Evolutionary conservation across 92 coral and sea anemone species (phyloP).

Genomic region (Phenganax marumi): DNA sequence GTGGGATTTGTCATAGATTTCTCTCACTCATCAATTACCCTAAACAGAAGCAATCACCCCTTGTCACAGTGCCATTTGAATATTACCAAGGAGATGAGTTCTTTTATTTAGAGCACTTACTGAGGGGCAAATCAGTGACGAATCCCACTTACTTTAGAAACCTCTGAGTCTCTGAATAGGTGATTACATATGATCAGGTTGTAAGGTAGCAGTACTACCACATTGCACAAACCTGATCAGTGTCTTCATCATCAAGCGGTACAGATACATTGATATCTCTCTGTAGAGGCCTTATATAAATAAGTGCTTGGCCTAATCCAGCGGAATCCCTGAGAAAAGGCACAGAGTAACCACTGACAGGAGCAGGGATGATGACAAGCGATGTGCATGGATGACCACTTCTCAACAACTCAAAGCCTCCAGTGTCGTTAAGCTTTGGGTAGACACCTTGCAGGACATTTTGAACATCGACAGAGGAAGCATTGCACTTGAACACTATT

Average conservation of each 20-base stretch:
- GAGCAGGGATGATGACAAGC: constrained; percentile 31
- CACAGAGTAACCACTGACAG: constrained; percentile 36
- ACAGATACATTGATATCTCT: constrained; percentile 29
- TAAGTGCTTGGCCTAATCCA: constrained; percentile 41
- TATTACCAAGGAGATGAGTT: too few species aligned
- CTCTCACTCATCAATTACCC: too few species aligned
- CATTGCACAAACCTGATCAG: constrained; percentile 1
- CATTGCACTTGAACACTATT: constrained; percentile 44
- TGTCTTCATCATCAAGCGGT: background rate
- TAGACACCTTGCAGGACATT: constrained; percentile 33
- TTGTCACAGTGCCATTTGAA: too few species aligned
- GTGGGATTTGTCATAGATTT: too few species aligned
- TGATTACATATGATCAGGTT: background rate
- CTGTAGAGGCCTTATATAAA: constrained; percentile 38
- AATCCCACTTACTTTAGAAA: too few species aligned
- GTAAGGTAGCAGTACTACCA: background rate
- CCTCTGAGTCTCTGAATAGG: background rate
- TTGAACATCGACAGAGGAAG: constrained; percentile 34
- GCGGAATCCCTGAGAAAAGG: constrained; percentile 30
- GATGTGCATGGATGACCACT: constrained; percentile 28
- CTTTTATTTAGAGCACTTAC: too few species aligned
- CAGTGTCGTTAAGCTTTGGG: constrained; percentile 39
- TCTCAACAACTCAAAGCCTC: constrained; percentile 45
- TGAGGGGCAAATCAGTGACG: too few species aligned
- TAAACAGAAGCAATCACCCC: too few species aligned